Conservation (phyloP, 2,113 vertebrate genomes). For the Hippocampus guttulatus region DNA sequence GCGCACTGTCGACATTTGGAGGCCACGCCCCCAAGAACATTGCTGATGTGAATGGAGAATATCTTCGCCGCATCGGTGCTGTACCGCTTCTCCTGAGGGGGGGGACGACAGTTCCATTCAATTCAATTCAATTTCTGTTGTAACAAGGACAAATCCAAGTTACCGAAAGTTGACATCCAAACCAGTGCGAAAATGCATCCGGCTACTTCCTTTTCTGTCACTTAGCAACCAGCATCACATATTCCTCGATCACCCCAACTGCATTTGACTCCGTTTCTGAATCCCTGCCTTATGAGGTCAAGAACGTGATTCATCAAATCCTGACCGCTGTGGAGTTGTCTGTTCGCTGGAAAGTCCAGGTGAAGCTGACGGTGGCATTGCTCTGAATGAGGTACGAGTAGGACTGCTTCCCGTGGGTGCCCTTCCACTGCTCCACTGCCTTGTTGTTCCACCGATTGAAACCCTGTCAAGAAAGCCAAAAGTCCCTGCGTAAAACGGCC, state of each 20-base stretch:
- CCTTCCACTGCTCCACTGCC: constrained; percentile 83
- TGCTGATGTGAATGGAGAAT: constrained; percentile 87
- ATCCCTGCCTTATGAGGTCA: not conserved
- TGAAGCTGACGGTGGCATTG: constrained; percentile 83
- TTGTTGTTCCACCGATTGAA: constrained; percentile 76
- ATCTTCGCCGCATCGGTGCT: constrained; percentile 84
- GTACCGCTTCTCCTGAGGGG: constrained; percentile 77
- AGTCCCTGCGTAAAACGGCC: not conserved
- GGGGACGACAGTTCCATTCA: constrained; percentile 9
- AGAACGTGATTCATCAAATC: not conserved
- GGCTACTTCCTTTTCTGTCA: no score
- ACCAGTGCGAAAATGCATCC: no score
- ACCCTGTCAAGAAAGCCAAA: constrained; percentile 67
- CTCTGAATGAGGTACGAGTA: constrained; percentile 84
- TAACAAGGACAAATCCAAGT: no score
- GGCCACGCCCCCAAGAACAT: constrained; percentile 83
- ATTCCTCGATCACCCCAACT: not conserved
- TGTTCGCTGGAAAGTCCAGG: constrained; percentile 88
- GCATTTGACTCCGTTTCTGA: no score
- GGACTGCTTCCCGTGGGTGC: constrained; percentile 81
- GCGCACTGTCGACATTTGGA: constrained; percentile 85
- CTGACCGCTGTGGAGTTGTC: constrained; percentile 69
- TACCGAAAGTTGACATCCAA: no score
- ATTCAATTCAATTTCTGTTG: no score
- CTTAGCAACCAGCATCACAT: no score